phyloP scores from a whole-genome alignment of 2,113 vertebrate species.

The Anarrhichthys ocellatus region DNA sequence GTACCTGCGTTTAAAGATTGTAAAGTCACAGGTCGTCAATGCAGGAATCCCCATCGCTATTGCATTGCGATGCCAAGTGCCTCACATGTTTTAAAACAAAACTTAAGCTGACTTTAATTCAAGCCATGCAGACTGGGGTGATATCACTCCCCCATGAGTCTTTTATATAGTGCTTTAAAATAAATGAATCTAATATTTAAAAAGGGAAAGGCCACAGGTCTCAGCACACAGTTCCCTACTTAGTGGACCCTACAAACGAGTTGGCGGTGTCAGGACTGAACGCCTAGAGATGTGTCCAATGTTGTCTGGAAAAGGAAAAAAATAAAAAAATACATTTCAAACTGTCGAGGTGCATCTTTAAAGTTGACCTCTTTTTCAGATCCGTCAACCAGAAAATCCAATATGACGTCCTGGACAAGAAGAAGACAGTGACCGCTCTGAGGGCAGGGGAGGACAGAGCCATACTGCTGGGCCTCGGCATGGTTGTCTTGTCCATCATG shows the following conservation, averaged over 20 bases:
- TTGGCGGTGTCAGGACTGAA: background rate
- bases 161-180: background rate
- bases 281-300: background rate
- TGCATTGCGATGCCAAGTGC: background rate
- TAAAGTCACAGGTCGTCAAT: background rate
- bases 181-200: background rate
- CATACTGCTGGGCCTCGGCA: conserved; percentile 92
- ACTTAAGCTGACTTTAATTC: background rate
- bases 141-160: background rate
- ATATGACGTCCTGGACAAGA: conserved; percentile 93
- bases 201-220: background rate
- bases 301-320: background rate
- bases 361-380: conserved; percentile 71
- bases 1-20: background rate
- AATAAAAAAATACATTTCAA: background rate
- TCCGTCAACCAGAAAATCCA: conserved; percentile 95
- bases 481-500: conserved; percentile 93
- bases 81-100: background rate
- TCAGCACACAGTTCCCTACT: background rate
- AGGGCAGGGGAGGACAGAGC: conserved; percentile 95
- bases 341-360: background rate
- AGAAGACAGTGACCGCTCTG: conserved; percentile 94
- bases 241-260: background rate
- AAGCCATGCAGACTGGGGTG: background rate
- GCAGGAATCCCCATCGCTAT: background rate